Evolutionary conservation across 1,140 invertebrate species (phyloP).

Genomic region (Charaxes varanes): DNA sequence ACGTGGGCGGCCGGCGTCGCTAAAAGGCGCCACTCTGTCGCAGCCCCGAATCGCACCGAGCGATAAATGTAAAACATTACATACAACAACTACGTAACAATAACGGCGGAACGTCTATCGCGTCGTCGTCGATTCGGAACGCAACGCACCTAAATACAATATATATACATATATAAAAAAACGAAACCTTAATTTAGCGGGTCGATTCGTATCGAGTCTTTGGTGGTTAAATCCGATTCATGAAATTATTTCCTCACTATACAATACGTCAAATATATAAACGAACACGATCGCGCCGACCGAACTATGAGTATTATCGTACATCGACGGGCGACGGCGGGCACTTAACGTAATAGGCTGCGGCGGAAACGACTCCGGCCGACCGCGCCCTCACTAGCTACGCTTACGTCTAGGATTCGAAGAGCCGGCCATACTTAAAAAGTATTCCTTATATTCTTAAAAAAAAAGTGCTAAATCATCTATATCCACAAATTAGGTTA

Average conservation of each 20-base stretch:
- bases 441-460: no score
- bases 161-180: no score
- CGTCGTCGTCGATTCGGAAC: background rate
- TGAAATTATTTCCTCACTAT: constrained; percentile 26
- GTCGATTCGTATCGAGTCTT: constrained; percentile 36
- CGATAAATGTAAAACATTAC: constrained; percentile 24
- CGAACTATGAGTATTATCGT: constrained; percentile 51
- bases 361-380: constrained; percentile 60
- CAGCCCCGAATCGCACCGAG: constrained; percentile 33
- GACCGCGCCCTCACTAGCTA: constrained; percentile 46
- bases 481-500: no score
- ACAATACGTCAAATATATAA: constrained; percentile 15
- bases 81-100: constrained; percentile 45
- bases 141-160: constrained; percentile 18
- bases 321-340: constrained; percentile 7
- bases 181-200: constrained; percentile 17
- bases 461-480: no score
- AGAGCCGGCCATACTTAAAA: no score
- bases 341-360: constrained; percentile 69
- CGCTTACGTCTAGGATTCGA: constrained; percentile 66
- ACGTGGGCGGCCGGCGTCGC: no score
- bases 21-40: no score
- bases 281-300: constrained; percentile 21
- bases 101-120: constrained; percentile 53
- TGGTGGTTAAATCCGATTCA: constrained; percentile 41